Percentiles rank a stretch among this genome's conserved stretches.
Conservation (phyloP, 2,888 invertebrate genomes). For the Cheilosia vulpina region DNA sequence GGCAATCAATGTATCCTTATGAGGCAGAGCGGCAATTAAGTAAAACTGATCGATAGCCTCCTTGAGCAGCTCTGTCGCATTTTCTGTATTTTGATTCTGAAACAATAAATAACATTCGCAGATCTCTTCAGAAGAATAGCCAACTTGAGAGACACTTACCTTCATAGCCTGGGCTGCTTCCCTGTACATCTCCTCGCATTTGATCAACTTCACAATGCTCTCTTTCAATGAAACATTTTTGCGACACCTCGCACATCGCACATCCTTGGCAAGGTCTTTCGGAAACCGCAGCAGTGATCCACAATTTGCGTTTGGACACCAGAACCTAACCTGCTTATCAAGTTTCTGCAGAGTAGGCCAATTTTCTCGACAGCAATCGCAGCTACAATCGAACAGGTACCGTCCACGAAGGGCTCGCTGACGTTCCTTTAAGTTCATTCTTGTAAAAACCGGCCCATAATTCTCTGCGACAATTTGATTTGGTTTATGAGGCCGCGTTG, state of each 20-base stretch:
- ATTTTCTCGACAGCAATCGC: slow-evolving; percentile 89
- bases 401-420: slow-evolving; percentile 88
- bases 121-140: too few species aligned
- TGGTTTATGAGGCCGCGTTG: slow-evolving; percentile 86
- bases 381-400: slow-evolving; percentile 92
- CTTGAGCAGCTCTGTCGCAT: slow-evolving; percentile 85
- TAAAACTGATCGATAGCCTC: slow-evolving; percentile 87
- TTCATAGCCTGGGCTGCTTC: slow-evolving; percentile 83
- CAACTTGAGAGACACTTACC: slow-evolving; percentile 41
- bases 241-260: slow-evolving; percentile 85
- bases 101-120: slow-evolving; percentile 79
- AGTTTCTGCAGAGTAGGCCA: slow-evolving; percentile 89
- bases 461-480: slow-evolving; percentile 91
- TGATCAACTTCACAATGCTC: slow-evolving; percentile 82
- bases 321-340: slow-evolving; percentile 83
- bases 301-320: slow-evolving; percentile 85
- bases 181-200: slow-evolving; percentile 84
- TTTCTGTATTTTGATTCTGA: slow-evolving; percentile 85
- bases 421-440: slow-evolving; percentile 85
- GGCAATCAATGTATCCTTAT: slow-evolving; percentile 88
- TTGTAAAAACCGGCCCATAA: slow-evolving; percentile 91
- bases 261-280: slow-evolving; percentile 82
- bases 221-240: slow-evolving; percentile 84
- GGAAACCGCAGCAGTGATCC: slow-evolving; percentile 84
- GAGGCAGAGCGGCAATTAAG: slow-evolving; percentile 87